phyloP scores from a whole-genome alignment of 2,888 invertebrate genomes.

The Hartigia nigra region DNA sequence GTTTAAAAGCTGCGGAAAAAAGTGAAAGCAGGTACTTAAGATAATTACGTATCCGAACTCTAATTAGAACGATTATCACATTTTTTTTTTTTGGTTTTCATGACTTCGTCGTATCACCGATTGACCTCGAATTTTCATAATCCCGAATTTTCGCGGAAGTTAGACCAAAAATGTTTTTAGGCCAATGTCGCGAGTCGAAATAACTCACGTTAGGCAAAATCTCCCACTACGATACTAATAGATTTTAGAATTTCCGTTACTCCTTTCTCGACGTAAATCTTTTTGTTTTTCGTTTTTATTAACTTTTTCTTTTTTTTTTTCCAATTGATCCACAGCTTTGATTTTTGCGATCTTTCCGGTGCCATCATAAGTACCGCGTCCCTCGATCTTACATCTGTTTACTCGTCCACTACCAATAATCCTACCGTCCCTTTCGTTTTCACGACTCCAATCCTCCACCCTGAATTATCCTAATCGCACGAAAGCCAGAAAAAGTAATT shows the following conservation, averaged over 20 bases:
- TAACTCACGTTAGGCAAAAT: slow-evolving; percentile 2
- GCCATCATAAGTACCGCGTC: not conserved
- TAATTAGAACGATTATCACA: not conserved
- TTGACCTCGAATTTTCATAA: slow-evolving; percentile 11
- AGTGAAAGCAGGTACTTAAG: not conserved
- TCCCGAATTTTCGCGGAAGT: slow-evolving; percentile 8
- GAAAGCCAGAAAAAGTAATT: not conserved
- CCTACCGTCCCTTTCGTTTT: not conserved
- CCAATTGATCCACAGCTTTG: not conserved
- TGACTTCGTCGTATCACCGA: slow-evolving; percentile 1
- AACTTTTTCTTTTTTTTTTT: too few species aligned
- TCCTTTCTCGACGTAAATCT: not conserved
- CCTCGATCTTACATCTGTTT: not conserved
- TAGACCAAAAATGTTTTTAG: slow-evolving; percentile 19
- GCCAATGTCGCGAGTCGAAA: not conserved
- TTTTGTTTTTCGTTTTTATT: not conserved
- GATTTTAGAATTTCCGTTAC: not conserved
- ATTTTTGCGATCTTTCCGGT: not conserved
- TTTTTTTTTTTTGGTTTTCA: not conserved
- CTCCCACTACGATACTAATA: not conserved
- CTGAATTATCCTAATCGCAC: not conserved
- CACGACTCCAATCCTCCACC: not conserved
- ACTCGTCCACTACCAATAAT: not conserved
- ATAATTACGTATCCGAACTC: not conserved
- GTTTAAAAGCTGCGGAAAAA: not conserved